Evolutionary conservation across 2,113 vertebrate species (phyloP), one percentile per base, ranked within the genome.

Genomic region (Nipponia nippon): DNA sequence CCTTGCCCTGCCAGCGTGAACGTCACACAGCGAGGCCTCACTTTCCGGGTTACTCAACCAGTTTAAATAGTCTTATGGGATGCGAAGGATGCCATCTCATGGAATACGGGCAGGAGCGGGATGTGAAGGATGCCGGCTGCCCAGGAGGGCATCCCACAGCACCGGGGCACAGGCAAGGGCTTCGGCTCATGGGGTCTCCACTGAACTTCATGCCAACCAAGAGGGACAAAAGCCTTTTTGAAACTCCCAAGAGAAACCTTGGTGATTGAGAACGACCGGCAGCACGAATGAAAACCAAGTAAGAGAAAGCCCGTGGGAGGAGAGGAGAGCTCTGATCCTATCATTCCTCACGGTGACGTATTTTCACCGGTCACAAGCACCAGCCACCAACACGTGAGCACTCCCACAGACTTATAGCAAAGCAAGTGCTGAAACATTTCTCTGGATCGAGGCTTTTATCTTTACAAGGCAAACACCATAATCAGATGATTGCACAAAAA

Each of bases 91-190:
- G 25, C 47, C n/a, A 3, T 5, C 36, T 18, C n/a, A n/a, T 9
- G 30, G 70, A 50, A 69, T 34, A 26, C 6, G 0, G 44, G 65
- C 65, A 82, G n/a, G 22, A 61, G 65, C 1, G 3, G 47, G 61
- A 34, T 21, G 47, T 26, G 36, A 63, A 63, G 58, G 46, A 58
- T 44, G 52, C 7, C 5, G 50, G 18, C 46, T 61, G 13, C 46
- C 66, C 62, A 34, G 61, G 36, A 66, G 22, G 22, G 17, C 71
- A 69, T 12, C 82, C 82, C 89, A 44, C 78, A 42, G 25, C 0
- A 0, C 42, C 3, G 13, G 7, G 17, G 15, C 47, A 10, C 0
- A 13, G 36, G 10, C 49, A 32, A 2, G 18, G 34, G 52, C 78
- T 90, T 61, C 25, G 14, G 32, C 47, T 82, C 46, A 3, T 52